Evolutionary conservation across 2,797 vertebrate genomes (phyloP).

Genomic region (Lagocephalus sceleratus): DNA sequence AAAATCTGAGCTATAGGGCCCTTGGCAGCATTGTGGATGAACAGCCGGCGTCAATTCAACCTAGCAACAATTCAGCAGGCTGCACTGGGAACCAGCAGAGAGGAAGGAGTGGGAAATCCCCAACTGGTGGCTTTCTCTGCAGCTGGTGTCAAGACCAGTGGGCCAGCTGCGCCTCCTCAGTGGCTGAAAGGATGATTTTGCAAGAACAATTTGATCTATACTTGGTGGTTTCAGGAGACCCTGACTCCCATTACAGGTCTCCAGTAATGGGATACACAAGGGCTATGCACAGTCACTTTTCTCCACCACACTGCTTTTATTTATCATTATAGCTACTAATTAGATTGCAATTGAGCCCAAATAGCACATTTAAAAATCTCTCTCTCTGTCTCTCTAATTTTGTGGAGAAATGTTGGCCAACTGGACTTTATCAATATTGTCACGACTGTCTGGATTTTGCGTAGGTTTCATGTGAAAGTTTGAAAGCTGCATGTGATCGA

Average conservation of each 20-base stretch:
- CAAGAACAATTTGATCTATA: no score
- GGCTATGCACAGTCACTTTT: no score
- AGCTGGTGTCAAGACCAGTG: conserved; percentile 55
- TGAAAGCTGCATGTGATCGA: conserved; percentile 4
- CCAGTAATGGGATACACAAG: no score
- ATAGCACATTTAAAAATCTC: no score
- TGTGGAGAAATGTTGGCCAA: background rate
- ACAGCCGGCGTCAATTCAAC: conserved; percentile 61
- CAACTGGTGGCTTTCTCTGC: conserved; percentile 62
- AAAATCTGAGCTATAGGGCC: conserved; percentile 17
- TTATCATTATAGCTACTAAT: no score
- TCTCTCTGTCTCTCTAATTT: no score
- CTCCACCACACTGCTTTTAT: no score
- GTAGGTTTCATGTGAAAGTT: background rate
- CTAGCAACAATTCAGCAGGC: conserved; percentile 54
- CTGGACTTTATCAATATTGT: background rate
- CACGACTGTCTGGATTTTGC: background rate
- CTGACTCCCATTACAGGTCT: no score
- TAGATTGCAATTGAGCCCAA: no score
- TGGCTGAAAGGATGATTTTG: conserved; percentile 1
- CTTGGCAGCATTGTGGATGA: conserved; percentile 25
- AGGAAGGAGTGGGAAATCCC: conserved; percentile 64
- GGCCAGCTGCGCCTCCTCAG: conserved; percentile 55
- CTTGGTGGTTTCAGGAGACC: no score
- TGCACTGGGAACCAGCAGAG: conserved; percentile 47